These are phyloP conservation scores for Polylopha cassiicola DNA, from an alignment of 2,888 invertebrate species.

Conservation along the genomic window DNA sequence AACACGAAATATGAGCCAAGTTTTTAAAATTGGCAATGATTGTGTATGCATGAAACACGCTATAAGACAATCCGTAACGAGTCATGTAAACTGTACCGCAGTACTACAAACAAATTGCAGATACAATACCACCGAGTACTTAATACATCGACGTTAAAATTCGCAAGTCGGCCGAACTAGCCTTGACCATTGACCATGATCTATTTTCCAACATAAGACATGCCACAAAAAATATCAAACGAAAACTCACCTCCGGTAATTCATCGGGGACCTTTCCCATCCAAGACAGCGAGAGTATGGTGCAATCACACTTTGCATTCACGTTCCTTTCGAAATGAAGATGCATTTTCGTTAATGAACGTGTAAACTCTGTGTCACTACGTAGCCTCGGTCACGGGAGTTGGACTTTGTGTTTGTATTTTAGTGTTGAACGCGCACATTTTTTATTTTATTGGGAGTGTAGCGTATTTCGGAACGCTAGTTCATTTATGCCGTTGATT, in stretches of 20 bases:
- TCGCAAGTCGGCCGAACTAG: constrained; percentile 13
- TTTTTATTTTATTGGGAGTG: constrained; percentile 17
- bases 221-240: constrained; percentile 15
- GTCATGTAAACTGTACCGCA: constrained; percentile 13
- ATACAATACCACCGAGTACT: constrained; percentile 5
- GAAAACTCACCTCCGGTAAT: constrained; percentile 88
- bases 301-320: constrained; percentile 96
- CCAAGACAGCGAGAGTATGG: constrained; percentile 96
- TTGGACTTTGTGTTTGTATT: constrained; percentile 31
- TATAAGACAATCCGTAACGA: too few relatives aligned
- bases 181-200: constrained; percentile 23
- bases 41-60: too few relatives aligned
- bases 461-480: too few relatives aligned
- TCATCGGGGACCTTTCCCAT: constrained; percentile 99
- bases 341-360: constrained; percentile 83
- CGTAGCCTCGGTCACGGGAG: neutral
- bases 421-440: constrained; percentile 30
- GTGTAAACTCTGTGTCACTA: constrained; percentile 32
- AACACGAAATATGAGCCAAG: too few relatives aligned
- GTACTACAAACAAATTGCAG: constrained; percentile 15
- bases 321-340: constrained; percentile 96
- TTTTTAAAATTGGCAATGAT: too few relatives aligned
- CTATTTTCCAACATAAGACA: constrained; percentile 10
- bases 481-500: constrained; percentile 17
- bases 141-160: constrained; percentile 16